Conservation (phyloP, 92 coral and sea anemone genomes). For the Heliopora coerulea region DNA sequence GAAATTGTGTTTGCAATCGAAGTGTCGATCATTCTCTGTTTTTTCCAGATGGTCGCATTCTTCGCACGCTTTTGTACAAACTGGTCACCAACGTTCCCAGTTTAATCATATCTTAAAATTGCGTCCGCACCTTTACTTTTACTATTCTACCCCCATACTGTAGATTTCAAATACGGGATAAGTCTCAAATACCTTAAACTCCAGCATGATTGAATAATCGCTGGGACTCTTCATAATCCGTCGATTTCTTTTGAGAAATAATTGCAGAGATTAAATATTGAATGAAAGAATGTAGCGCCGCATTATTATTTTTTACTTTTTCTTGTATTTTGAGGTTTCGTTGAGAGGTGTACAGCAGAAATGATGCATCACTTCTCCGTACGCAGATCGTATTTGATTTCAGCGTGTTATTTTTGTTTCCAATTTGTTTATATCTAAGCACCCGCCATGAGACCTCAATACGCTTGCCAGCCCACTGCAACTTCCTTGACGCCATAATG, state of each 20-base stretch:
- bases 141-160: background rate
- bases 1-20: conserved; percentile 25
- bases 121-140: conserved; percentile 18
- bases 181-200: conserved; percentile 9
- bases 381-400: conserved; percentile 40
- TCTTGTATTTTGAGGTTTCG: background rate
- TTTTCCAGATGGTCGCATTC: conserved; percentile 44
- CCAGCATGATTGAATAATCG: conserved; percentile 24
- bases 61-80: conserved; percentile 38
- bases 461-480: conserved; percentile 36
- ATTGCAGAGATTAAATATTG: conserved; percentile 10
- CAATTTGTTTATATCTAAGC: conserved; percentile 48
- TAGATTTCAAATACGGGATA: background rate
- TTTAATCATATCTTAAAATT: conserved; percentile 4
- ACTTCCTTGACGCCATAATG: conserved; percentile 36
- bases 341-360: conserved; percentile 12
- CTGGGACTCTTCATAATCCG: conserved; percentile 25
- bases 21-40: conserved; percentile 24
- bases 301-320: conserved; percentile 18
- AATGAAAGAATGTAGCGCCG: conserved; percentile 6
- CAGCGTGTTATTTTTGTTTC: conserved; percentile 49
- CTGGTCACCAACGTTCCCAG: conserved; percentile 5
- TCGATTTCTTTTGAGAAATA: background rate
- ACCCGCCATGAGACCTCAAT: conserved; percentile 48
- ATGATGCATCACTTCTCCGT: conserved; percentile 6